Base-by-base conservation (phyloP, 2,113 vertebrate species). In the Perca fluviatilis region DNA sequence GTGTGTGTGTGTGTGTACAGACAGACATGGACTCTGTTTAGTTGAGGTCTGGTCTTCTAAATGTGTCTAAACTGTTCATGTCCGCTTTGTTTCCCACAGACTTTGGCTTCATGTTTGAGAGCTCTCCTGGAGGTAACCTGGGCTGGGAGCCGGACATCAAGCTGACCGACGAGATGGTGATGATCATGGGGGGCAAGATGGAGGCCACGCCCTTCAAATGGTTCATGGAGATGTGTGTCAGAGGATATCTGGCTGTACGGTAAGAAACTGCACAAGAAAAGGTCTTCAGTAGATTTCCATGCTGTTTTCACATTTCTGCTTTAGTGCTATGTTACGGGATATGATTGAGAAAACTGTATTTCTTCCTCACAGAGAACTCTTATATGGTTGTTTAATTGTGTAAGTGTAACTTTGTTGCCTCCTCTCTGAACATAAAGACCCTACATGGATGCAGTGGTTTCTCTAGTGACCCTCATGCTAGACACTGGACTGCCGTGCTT, bases 61-160 rank as follows among this genome's bases (percentile, higher is more conserved):
- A 30, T 4, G 6, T 16, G n/a, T n/a, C n/a, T n/a, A n/a, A n/a
- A 12, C 12, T 49, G 18, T 12, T 60, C 46, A 1, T 4, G n/a
- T 57, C 18, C 6, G 2, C 16, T 18, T 46, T 43, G 18, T 58
- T 74, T 72, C 21, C 84, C 71, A 9, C 94, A 99, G 98, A 99
- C 95, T 99, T 99, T n/a, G 98, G 98, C 91, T 99, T 99, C 96
- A 99, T 99, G 98, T 99, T 99, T 76, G 98, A 99, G 92, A 99
- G 98, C 88, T 99, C 98, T 3, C 98, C 98, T 0, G 98, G 98
- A 0, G 98, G 98, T 12, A 99, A 99, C 91, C 96, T 99, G 65
- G 98, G 98, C 89, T 99, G 98, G 98, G 98, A 99, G 84, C 98
- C 98, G 0, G 98, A 99, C 93, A 99, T 99, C 93, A 99, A 99